Percentiles rank a stretch among this genome's conserved stretches.
Conservation (phyloP, 2,888 invertebrate genomes). For the Platerodrilus igneus region DNA sequence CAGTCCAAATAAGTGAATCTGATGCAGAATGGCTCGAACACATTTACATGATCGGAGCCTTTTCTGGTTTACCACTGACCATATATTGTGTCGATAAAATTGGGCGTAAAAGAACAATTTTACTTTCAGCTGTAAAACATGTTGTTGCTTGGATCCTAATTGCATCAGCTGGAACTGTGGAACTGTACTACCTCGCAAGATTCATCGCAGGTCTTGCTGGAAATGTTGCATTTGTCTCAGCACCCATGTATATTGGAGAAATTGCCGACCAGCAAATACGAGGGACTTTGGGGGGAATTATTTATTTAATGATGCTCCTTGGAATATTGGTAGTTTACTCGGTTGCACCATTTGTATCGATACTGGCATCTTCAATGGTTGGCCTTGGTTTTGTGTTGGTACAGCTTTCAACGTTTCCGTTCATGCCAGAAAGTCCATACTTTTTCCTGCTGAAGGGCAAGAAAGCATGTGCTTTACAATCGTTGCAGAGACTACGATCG, state of each 20-base stretch:
- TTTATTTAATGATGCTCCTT: constrained; percentile 46
- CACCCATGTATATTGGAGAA: constrained; percentile 47
- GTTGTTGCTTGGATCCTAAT: constrained; percentile 42
- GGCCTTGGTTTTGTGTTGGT: constrained; percentile 36
- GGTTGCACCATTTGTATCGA: constrained; percentile 41
- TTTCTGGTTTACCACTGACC: constrained; percentile 40
- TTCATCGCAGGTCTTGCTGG: constrained; percentile 44
- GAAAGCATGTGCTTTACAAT: constrained; percentile 36
- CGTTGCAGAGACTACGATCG: constrained; percentile 36
- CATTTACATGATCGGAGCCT: constrained; percentile 36
- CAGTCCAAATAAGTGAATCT: constrained; percentile 34
- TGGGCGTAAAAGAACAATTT: constrained; percentile 41
- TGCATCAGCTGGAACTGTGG: constrained; percentile 37
- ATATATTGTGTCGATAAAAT: constrained; percentile 41
- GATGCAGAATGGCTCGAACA: constrained; percentile 37
- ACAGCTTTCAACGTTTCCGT: constrained; percentile 39
- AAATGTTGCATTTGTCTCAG: constrained; percentile 45
- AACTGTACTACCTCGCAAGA: constrained; percentile 40
- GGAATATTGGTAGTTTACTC: constrained; percentile 44
- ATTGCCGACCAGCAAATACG: constrained; percentile 45
- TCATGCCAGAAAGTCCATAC: constrained; percentile 46
- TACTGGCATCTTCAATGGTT: constrained; percentile 39
- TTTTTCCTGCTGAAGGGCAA: constrained; percentile 38
- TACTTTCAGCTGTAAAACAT: constrained; percentile 39
- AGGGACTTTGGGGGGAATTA: constrained; percentile 44